phyloP scores from a whole-genome alignment of 2,797 vertebrate species.

The Spinus olivaceus region DNA sequence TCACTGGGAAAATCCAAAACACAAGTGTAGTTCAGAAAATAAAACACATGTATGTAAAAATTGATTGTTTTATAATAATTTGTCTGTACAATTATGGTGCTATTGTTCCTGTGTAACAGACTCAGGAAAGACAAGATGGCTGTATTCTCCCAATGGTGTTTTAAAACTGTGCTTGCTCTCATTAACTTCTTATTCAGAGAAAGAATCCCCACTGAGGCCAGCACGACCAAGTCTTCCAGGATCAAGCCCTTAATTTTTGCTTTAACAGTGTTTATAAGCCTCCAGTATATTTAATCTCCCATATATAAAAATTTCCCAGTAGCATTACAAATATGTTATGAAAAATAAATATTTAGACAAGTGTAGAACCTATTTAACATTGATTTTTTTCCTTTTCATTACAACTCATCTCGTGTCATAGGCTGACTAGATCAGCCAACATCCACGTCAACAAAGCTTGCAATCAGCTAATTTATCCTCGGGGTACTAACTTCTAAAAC shows the following conservation, averaged over 20 bases:
- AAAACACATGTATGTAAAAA: conserved; percentile 13
- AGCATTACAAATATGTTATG: conserved; percentile 20
- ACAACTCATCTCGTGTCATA: conserved; percentile 11
- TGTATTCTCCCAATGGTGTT: not conserved
- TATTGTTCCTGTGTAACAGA: not conserved
- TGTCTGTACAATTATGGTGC: not conserved
- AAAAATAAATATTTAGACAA: conserved; percentile 65
- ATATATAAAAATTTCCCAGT: conserved; percentile 28
- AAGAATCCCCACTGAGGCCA: not conserved
- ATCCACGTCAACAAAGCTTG: not conserved
- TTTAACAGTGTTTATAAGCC: not conserved
- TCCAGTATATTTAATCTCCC: conserved; percentile 14
- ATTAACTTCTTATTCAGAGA: not conserved
- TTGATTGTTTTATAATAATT: not conserved
- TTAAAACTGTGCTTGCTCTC: not conserved
- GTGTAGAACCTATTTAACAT: conserved; percentile 45
- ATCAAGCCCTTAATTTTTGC: conserved; percentile 15
- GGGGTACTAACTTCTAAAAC: conserved; percentile 11
- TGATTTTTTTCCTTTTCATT: conserved; percentile 54
- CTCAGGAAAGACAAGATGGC: not conserved
- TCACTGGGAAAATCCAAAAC: conserved; percentile 15
- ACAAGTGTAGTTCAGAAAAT: conserved; percentile 5
- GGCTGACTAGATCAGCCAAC: conserved; percentile 15
- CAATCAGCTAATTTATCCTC: conserved; percentile 41
- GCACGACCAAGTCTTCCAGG: not conserved